phyloP scores from a whole-genome alignment of 2,888 invertebrate genomes.

The Coenonympha glycerion region DNA sequence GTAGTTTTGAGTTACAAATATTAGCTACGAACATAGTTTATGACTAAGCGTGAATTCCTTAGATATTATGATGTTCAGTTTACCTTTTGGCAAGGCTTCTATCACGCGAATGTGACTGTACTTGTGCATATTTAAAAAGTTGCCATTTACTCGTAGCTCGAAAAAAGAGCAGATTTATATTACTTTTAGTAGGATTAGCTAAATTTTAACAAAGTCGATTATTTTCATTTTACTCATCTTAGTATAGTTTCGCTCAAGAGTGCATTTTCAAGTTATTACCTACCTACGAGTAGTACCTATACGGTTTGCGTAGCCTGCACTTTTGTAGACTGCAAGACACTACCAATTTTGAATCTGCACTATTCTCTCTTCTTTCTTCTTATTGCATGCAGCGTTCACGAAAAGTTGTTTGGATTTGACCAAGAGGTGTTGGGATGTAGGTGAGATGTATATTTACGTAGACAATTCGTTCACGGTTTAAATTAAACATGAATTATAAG shows the following conservation, averaged over 20 bases:
- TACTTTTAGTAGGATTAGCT: neutral
- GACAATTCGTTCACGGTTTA: too few species aligned
- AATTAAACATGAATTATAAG: too few species aligned
- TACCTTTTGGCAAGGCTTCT: constrained; percentile 17
- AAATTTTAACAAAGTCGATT: too few species aligned
- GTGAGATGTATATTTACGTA: constrained; percentile 56
- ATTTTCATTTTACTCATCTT: neutral
- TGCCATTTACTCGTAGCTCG: neutral
- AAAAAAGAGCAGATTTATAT: neutral
- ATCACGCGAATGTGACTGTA: constrained; percentile 2
- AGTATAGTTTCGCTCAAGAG: neutral
- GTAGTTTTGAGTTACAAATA: constrained; percentile 18
- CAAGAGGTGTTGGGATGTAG: constrained; percentile 85
- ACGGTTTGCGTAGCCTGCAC: constrained; percentile 5
- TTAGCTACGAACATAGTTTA: constrained; percentile 22
- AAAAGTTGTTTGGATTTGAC: constrained; percentile 86
- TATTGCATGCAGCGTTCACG: constrained; percentile 87
- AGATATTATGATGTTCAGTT: constrained; percentile 15
- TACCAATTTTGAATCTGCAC: constrained; percentile 53
- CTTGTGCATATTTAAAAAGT: constrained; percentile 11
- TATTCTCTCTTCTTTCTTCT: constrained; percentile 68
- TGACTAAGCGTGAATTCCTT: constrained; percentile 17
- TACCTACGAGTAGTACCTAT: too few species aligned
- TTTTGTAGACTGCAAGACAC: constrained; percentile 39
- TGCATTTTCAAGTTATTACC: neutral